Percentiles rank a stretch among this genome's conserved stretches.
These are phyloP conservation scores for Sisor rabdophorus DNA, from an alignment of 2,113 vertebrate species.

Conservation along the genomic window DNA sequence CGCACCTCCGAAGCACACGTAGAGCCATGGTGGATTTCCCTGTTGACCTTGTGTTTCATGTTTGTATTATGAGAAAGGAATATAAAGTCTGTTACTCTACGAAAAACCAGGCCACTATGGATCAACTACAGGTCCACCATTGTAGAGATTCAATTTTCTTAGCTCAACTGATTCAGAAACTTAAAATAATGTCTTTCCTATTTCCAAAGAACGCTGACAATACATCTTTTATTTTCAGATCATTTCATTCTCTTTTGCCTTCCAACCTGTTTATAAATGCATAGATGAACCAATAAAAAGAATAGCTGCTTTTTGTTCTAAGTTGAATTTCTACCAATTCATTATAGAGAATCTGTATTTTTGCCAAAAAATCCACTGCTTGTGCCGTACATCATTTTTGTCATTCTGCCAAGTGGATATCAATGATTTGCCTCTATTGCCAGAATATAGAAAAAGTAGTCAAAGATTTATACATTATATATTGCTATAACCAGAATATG, in stretches of 20 bases:
- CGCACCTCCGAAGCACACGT: slow-evolving; percentile 49
- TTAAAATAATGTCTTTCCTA: slow-evolving; percentile 52
- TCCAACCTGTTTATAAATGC: slow-evolving; percentile 61
- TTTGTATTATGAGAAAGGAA: slow-evolving; percentile 36
- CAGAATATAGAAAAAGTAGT: slow-evolving; percentile 29
- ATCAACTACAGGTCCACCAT: slow-evolving; percentile 32
- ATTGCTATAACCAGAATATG: slow-evolving; percentile 38
- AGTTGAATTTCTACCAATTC: slow-evolving; percentile 67
- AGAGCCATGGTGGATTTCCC: slow-evolving; percentile 51
- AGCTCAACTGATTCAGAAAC: slow-evolving; percentile 43
- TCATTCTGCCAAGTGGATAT: slow-evolving; percentile 58
- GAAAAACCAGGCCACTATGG: slow-evolving; percentile 17
- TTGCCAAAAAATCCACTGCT: slow-evolving; percentile 63
- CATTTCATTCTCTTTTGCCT: slow-evolving; percentile 38
- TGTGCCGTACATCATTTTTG: slow-evolving; percentile 54
- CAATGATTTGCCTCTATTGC: slow-evolving; percentile 33
- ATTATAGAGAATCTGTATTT: slow-evolving; percentile 73
- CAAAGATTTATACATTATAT: slow-evolving; percentile 42
- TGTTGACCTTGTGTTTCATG: slow-evolving; percentile 51
- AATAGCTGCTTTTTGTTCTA: slow-evolving; percentile 76
- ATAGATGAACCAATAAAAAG: slow-evolving; percentile 56
- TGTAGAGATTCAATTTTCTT: slow-evolving; percentile 46
- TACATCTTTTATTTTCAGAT: slow-evolving; percentile 35
- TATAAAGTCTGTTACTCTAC: slow-evolving; percentile 1
- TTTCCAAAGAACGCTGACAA: slow-evolving; percentile 62